phyloP scores from a whole-genome alignment of 2,797 vertebrate genomes.

The Paramormyrops hopkinsi region DNA sequence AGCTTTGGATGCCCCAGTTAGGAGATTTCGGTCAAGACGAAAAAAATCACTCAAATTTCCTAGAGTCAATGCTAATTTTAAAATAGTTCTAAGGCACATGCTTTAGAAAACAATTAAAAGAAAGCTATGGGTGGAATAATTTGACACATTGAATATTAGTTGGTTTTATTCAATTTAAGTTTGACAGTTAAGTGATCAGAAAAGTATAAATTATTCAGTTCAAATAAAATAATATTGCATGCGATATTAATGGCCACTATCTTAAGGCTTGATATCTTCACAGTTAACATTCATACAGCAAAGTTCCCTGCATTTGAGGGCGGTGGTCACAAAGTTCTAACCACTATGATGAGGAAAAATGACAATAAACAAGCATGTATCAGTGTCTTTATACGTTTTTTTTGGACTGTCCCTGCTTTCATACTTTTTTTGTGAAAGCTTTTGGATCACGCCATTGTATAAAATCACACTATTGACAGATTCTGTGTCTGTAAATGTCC shows the following conservation, averaged over 20 bases:
- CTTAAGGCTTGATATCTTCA: background rate
- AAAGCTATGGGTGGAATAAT: background rate
- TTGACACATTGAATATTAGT: background rate
- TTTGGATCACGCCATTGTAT: background rate
- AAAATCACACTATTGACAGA: background rate
- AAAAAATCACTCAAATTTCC: conserved; percentile 3
- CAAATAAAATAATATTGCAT: background rate
- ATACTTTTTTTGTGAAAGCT: background rate
- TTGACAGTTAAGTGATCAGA: background rate
- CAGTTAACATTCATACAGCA: background rate
- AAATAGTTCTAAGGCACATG: background rate
- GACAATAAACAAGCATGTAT: background rate
- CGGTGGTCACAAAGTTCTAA: background rate
- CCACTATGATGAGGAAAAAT: background rate
- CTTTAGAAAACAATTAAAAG: background rate
- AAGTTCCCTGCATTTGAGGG: background rate
- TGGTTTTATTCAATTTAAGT: background rate
- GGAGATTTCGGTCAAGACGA: background rate
- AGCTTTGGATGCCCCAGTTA: background rate
- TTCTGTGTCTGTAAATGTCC: background rate
- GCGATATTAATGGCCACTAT: background rate
- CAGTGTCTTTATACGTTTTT: background rate
- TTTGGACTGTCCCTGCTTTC: background rate
- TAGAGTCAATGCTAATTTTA: background rate
- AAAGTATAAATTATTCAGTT: background rate